Evolutionary conservation across 2,797 vertebrate species (phyloP).

Genomic region (Xiphophorus birchmanni): DNA sequence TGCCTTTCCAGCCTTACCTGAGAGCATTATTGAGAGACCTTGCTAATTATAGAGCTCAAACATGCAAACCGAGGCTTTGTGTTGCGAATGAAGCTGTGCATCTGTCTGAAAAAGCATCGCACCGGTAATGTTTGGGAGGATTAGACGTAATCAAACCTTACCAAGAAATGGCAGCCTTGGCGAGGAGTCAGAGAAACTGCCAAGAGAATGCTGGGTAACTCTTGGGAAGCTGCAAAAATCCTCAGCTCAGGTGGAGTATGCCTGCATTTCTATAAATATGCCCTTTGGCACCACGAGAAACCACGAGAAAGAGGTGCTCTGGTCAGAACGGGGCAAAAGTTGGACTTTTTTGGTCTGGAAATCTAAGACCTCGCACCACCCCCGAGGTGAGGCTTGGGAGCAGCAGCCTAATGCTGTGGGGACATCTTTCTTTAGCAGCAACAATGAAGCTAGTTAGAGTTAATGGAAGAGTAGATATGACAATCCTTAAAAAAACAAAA

Average conservation of each 20-base stretch:
- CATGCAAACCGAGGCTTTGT: background rate
- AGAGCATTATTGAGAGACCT: background rate
- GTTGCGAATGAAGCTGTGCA: background rate
- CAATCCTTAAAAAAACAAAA: background rate
- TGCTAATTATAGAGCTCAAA: background rate
- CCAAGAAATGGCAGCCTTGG: background rate
- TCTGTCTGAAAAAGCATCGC: background rate
- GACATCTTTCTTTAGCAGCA: background rate
- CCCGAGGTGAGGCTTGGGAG: background rate
- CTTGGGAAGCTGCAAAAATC: background rate
- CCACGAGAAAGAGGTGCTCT: background rate
- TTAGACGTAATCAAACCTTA: background rate
- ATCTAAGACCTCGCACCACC: background rate
- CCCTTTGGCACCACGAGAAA: background rate
- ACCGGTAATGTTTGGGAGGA: background rate
- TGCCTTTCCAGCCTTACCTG: slow-evolving; percentile 30
- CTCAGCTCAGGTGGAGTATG: background rate
- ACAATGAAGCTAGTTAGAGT: background rate
- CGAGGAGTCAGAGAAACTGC: background rate
- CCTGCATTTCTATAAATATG: too few relatives aligned
- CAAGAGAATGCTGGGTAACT: background rate
- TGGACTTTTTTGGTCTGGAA: background rate
- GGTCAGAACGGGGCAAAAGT: background rate
- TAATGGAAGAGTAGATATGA: background rate
- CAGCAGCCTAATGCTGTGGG: background rate